phyloP scores from a whole-genome alignment of 2,888 invertebrate genomes.

The Smittia aterrima region DNA sequence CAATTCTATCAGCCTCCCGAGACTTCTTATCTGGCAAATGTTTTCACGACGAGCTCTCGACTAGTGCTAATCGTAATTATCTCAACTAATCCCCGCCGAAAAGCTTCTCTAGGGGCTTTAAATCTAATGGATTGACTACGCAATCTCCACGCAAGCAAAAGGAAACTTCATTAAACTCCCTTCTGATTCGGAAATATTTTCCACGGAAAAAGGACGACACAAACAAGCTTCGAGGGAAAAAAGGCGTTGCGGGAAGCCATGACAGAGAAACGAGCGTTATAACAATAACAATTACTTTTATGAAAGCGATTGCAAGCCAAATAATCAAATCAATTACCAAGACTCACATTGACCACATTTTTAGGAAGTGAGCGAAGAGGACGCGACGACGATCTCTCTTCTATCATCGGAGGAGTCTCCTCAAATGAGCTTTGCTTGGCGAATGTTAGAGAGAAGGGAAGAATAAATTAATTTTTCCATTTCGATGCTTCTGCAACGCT shows the following conservation, averaged over 20 bases:
- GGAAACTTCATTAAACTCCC: neutral
- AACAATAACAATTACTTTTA: constrained; percentile 35
- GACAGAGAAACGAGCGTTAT: constrained; percentile 2
- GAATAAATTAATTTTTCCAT: constrained; percentile 37
- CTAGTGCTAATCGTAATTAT: too few species aligned
- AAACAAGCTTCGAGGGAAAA: neutral
- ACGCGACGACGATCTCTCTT: neutral
- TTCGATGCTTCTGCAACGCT: constrained; percentile 6
- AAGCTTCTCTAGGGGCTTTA: too few species aligned
- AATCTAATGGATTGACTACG: too few species aligned
- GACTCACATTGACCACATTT: constrained; percentile 11
- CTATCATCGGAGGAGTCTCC: neutral
- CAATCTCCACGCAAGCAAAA: too few species aligned
- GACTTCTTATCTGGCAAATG: too few species aligned
- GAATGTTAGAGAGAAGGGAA: neutral
- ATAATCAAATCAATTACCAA: constrained; percentile 23
- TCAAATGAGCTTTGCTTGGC: neutral
- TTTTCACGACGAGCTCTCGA: too few species aligned
- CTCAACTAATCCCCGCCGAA: too few species aligned
- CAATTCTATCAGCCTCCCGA: too few species aligned
- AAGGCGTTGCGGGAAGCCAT: neutral
- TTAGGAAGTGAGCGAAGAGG: neutral
- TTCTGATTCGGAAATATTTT: neutral
- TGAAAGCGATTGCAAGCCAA: neutral
- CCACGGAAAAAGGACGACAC: neutral